Evolutionary conservation across 2,797 vertebrate genomes (phyloP).

Genomic region (Ctenopoma multispine): DNA sequence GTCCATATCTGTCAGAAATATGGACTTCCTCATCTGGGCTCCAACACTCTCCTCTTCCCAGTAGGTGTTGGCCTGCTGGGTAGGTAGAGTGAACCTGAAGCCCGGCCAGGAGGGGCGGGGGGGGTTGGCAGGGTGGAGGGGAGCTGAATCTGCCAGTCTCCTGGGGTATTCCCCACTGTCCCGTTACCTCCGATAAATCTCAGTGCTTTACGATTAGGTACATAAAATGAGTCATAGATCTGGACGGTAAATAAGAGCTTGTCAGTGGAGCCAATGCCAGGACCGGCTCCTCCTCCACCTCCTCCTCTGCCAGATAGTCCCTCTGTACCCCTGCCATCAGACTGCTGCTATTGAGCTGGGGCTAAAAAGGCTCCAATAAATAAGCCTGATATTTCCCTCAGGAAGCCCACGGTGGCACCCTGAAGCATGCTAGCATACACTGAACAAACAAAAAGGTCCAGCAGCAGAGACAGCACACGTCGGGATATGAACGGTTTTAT

Average conservation of each 20-base stretch:
- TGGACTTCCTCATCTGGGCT: conserved; percentile 58
- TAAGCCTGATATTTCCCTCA: conserved; percentile 79
- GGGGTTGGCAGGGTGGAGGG: conserved; percentile 17
- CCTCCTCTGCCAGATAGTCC: conserved; percentile 71
- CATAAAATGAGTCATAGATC: conserved; percentile 89
- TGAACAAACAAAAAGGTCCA: conserved; percentile 63
- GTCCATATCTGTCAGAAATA: conserved; percentile 79
- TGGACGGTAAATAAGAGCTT: conserved; percentile 87
- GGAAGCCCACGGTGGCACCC: conserved; percentile 71
- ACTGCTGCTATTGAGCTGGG: conserved; percentile 77
- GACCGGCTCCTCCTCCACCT: conserved; percentile 69
- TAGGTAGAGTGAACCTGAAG: conserved; percentile 67
- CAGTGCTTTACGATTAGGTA: conserved; percentile 88
- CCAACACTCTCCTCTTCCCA: conserved; percentile 53
- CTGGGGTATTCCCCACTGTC: conserved; percentile 81
- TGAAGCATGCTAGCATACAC: conserved; percentile 64
- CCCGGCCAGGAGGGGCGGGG: conserved; percentile 19
- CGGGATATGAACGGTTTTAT: conserved; percentile 38
- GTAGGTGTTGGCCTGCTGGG: conserved; percentile 52
- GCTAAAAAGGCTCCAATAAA: conserved; percentile 83
- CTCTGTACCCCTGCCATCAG: conserved; percentile 75
- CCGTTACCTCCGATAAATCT: conserved; percentile 86
- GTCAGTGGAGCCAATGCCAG: conserved; percentile 83
- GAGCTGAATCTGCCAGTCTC: conserved; percentile 79
- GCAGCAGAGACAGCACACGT: conserved; percentile 39